phyloP scores from a whole-genome alignment of 2,797 vertebrate species.

The Ctenopoma kingsleyae region DNA sequence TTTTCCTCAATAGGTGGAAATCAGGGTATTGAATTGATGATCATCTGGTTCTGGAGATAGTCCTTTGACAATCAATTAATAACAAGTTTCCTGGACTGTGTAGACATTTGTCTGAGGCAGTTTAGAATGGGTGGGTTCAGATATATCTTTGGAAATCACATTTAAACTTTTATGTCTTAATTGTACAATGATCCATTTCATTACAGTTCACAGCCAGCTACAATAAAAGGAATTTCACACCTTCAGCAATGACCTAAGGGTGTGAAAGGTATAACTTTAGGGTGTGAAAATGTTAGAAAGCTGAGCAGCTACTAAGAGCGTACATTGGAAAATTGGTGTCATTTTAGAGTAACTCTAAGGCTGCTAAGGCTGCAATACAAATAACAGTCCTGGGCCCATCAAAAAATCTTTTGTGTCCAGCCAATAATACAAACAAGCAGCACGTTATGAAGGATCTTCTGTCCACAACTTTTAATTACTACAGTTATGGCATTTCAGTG shows the following conservation, averaged over 20 bases:
- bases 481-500: constrained; percentile 25
- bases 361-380: not conserved
- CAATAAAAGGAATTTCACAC: constrained; percentile 24
- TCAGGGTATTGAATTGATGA: not conserved
- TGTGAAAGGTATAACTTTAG: constrained; percentile 13
- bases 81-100: not conserved
- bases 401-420: not conserved
- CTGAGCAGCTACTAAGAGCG: constrained; percentile 5
- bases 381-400: not conserved
- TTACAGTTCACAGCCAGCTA: not conserved
- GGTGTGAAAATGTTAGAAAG: constrained; percentile 33
- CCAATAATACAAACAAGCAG: constrained; percentile 41
- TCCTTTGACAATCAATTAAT: not conserved
- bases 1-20: not conserved
- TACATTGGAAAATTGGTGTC: constrained; percentile 15
- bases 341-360: no score
- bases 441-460: constrained; percentile 36
- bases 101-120: not conserved
- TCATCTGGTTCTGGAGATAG: not conserved
- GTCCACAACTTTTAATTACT: constrained; percentile 35
- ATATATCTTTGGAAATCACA: not conserved
- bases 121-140: constrained; percentile 8
- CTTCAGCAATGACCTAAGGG: not conserved
- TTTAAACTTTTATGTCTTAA: constrained; percentile 10
- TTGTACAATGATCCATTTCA: constrained; percentile 3